Percentiles rank a stretch among this genome's conserved stretches.
Evolutionary conservation across 2,888 invertebrate species (phyloP).

Genomic region (Caenorhabditis sulstoni): DNA sequence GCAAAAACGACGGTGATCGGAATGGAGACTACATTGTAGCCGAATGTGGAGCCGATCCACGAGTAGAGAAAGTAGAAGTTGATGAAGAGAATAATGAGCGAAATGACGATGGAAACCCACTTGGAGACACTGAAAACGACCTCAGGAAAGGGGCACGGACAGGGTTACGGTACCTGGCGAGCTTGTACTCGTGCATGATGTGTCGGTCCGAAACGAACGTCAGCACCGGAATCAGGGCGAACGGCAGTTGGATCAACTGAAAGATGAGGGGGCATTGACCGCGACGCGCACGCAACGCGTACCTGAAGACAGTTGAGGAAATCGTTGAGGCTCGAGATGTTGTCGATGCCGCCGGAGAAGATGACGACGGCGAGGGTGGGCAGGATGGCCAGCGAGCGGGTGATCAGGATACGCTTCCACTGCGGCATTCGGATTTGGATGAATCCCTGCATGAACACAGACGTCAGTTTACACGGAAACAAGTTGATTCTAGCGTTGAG

Average conservation of each 20-base stretch:
- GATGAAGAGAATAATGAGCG: conserved; percentile 86
- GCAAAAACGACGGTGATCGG: conserved; percentile 60
- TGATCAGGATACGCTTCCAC: conserved; percentile 90
- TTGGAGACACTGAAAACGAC: conserved; percentile 80
- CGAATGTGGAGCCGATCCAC: conserved; percentile 59
- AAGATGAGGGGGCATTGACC: conserved; percentile 15
- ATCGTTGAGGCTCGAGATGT: conserved; percentile 86
- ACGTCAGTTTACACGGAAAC: no score
- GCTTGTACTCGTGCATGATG: conserved; percentile 90
- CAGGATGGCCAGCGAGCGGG: conserved; percentile 87
- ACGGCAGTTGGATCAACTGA: conserved; percentile 90
- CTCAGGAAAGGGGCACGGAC: not conserved
- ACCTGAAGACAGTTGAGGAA: conserved; percentile 86
- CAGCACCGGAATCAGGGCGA: conserved; percentile 83
- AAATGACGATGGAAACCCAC: conserved; percentile 63
- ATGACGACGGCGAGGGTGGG: conserved; percentile 82
- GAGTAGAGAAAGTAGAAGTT: conserved; percentile 86
- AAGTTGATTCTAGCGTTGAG: not conserved
- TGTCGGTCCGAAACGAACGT: conserved; percentile 88
- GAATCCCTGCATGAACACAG: conserved; percentile 87
- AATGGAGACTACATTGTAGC: conserved; percentile 64
- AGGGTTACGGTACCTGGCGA: conserved; percentile 84
- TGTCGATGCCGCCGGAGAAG: conserved; percentile 77
- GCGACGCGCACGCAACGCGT: not conserved
- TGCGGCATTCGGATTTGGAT: conserved; percentile 89